A percentile compares a stretch with the other conserved stretches of the same genome.
Conservation (phyloP, 2,113 vertebrate genomes). For the Myiopsitta monachus region DNA sequence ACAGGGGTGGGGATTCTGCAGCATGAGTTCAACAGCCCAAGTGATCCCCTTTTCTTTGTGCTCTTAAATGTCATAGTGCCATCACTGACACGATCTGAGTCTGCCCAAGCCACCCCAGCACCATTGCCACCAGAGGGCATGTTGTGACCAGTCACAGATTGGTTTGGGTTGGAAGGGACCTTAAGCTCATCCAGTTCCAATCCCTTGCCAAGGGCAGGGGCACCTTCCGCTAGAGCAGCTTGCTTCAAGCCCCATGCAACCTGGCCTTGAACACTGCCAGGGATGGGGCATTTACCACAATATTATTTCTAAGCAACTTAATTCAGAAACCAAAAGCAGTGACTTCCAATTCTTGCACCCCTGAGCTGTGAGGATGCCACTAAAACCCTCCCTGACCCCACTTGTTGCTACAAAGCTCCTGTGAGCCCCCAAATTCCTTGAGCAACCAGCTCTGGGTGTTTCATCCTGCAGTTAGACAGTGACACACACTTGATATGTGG, state of each 20-base stretch:
- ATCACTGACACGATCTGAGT: not conserved
- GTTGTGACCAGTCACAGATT: not conserved
- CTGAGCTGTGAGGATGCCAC: not conserved
- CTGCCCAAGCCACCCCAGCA: not conserved
- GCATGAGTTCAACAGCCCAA: not conserved
- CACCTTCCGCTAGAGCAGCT: not conserved
- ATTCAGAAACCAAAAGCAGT: rapidly evolving
- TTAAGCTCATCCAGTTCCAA: not conserved
- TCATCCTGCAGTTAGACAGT: not conserved
- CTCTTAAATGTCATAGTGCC: not conserved
- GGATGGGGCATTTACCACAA: not conserved
- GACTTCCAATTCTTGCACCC: not conserved
- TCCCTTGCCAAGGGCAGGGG: too few relatives aligned
- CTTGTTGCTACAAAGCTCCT: not conserved
- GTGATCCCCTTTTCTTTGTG: not conserved
- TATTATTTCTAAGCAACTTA: rapidly evolving
- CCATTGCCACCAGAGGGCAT: slow-evolving; percentile 46
- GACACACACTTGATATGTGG: not conserved
- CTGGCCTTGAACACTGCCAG: not conserved
- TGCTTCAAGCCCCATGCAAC: not conserved
- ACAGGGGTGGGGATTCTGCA: not conserved
- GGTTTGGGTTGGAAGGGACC: not conserved
- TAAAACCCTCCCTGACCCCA: not conserved
- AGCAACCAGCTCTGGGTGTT: not conserved
- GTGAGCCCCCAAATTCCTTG: not conserved